Conservation (phyloP, 2,113 vertebrate genomes). For the Cairina moschata region DNA sequence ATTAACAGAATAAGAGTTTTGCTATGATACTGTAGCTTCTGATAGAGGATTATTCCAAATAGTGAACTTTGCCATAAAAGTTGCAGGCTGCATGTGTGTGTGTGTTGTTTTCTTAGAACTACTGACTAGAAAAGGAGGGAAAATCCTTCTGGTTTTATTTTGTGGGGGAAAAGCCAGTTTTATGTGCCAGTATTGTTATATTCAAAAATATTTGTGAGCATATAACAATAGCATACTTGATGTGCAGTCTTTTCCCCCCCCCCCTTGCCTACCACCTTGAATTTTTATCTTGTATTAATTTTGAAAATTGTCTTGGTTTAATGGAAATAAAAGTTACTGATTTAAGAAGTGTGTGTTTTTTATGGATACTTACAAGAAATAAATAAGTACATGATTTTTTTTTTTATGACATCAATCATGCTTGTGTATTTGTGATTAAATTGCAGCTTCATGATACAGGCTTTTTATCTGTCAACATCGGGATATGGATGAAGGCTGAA, state of each 20-base stretch:
- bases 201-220: slow-evolving; percentile 23
- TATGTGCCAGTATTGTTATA: slow-evolving; percentile 29
- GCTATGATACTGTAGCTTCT: neutral
- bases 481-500: neutral
- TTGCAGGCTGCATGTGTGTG: neutral
- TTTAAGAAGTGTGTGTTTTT: slow-evolving; percentile 37
- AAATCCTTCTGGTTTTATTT: slow-evolving; percentile 8
- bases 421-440: slow-evolving; percentile 30
- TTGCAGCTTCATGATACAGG: neutral
- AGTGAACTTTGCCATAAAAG: neutral
- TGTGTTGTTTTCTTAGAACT: slow-evolving; percentile 31
- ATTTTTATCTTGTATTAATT: slow-evolving; percentile 60
- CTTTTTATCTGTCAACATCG: neutral
- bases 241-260: neutral
- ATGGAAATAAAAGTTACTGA: slow-evolving; percentile 75
- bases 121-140: slow-evolving; percentile 1
- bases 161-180: slow-evolving; percentile 26
- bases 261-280: slow-evolving; percentile 36
- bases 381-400: neutral
- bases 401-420: neutral
- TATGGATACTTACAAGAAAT: neutral
- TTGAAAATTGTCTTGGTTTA: slow-evolving; percentile 54
- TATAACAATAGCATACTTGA: neutral
- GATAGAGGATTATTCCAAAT: neutral
- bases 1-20: neutral